Conservation (phyloP, 2,888 invertebrate species). For the Ditula angustiorana region DNA sequence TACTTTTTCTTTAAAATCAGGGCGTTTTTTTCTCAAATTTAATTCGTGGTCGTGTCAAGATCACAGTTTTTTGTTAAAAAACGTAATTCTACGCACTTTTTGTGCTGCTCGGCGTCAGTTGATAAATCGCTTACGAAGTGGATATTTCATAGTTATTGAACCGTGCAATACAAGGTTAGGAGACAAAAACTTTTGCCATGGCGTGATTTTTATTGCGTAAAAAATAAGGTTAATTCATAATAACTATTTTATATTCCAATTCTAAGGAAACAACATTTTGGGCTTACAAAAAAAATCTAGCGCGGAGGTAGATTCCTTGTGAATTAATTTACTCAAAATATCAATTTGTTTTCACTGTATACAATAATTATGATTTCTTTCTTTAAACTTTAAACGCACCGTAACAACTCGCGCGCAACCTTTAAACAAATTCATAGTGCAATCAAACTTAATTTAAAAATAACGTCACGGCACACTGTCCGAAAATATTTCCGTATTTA, state of each 20-base stretch:
- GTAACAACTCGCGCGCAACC: slow-evolving; percentile 49
- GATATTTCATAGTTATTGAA: slow-evolving; percentile 69
- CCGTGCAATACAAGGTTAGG: slow-evolving; percentile 71
- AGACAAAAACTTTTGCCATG: slow-evolving; percentile 55
- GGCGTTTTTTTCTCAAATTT: slow-evolving; percentile 34
- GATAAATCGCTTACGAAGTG: slow-evolving; percentile 52
- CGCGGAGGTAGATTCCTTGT: slow-evolving; percentile 46
- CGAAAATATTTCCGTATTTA: slow-evolving; percentile 83
- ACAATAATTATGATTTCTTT: too few relatives aligned
- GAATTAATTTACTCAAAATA: slow-evolving; percentile 8
- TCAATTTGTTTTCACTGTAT: too few relatives aligned
- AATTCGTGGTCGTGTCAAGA: slow-evolving; percentile 44
- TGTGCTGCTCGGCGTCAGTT: slow-evolving; percentile 32
- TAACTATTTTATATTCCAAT: slow-evolving; percentile 14
- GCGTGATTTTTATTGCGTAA: slow-evolving; percentile 36
- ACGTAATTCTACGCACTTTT: slow-evolving; percentile 42
- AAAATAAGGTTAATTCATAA: slow-evolving; percentile 19
- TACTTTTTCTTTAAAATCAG: slow-evolving; percentile 9
- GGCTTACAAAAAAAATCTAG: slow-evolving; percentile 38
- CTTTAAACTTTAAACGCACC: background rate
- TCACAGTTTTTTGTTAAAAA: slow-evolving; percentile 45
- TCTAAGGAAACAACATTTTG: slow-evolving; percentile 50
- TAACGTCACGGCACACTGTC: slow-evolving; percentile 61
- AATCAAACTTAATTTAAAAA: slow-evolving; percentile 64
- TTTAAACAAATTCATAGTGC: slow-evolving; percentile 46